These are phyloP conservation scores for Meloidogyne exigua DNA, from an alignment of 1,140 invertebrate genomes.

Conservation along the genomic window DNA sequence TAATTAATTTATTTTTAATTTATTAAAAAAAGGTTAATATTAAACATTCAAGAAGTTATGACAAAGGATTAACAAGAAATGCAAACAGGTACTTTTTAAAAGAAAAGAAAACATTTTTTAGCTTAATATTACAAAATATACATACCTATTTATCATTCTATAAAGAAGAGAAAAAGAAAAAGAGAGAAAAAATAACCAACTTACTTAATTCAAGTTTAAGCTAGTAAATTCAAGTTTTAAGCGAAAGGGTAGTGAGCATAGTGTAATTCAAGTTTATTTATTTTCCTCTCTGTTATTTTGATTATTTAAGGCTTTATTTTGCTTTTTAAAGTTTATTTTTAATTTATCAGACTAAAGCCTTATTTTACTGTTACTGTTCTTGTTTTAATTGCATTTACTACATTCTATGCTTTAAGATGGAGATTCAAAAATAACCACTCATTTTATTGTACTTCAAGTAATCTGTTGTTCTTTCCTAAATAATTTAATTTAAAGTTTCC, in stretches of 20 bases:
- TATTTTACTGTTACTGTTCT: constrained; percentile 61
- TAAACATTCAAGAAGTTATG: constrained; percentile 62
- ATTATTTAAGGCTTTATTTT: no score
- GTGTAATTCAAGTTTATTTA: no score
- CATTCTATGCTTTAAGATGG: constrained; percentile 63
- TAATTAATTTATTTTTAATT: constrained; percentile 9
- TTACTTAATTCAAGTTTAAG: no score
- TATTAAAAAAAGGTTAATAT: constrained; percentile 53
- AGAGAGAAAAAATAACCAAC: no score
- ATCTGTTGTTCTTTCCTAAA: background rate
- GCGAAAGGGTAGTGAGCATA: no score
- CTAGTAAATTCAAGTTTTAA: no score
- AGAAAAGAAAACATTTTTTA: no score
- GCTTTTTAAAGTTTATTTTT: no score
- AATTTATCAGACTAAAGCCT: constrained; percentile 47
- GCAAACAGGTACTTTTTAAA: constrained; percentile 46
- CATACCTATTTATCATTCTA: no score
- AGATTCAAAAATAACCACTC: constrained; percentile 37
- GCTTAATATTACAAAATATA: no score
- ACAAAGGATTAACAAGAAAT: constrained; percentile 59
- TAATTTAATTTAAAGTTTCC: constrained; percentile 35
- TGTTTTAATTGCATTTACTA: constrained; percentile 59
- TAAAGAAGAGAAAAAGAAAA: no score
- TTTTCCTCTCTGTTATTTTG: no score
- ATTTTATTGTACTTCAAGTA: constrained; percentile 19